Conservation (phyloP, 2,113 vertebrate species). For the Azemiops feae region DNA sequence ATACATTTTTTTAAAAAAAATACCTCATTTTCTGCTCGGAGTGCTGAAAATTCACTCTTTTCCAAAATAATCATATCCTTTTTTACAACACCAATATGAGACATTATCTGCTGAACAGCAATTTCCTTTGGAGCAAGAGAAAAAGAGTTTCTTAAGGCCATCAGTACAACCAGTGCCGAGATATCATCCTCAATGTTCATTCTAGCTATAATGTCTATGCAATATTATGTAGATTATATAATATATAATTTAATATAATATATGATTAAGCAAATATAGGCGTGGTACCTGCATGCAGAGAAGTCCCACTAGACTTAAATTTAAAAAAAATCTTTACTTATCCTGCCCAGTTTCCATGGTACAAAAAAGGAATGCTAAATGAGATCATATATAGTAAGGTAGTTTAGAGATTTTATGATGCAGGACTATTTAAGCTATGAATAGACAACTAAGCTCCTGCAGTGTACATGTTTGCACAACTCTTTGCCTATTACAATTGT, state of each 20-base stretch:
- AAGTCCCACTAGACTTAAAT: not conserved
- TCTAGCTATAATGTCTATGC: not conserved
- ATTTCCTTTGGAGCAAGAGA: slow-evolving; percentile 82
- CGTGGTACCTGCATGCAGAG: not conserved
- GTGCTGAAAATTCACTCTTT: slow-evolving; percentile 93
- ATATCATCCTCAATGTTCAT: not conserved
- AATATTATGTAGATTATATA: not conserved
- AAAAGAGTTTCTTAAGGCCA: slow-evolving; percentile 19
- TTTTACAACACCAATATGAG: slow-evolving; percentile 86
- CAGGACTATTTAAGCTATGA: not conserved
- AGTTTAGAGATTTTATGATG: not conserved
- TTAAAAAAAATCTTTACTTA: too few species aligned
- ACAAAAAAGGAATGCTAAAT: not conserved
- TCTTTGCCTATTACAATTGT: not conserved
- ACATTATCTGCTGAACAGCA: slow-evolving; percentile 92
- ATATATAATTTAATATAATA: too few species aligned
- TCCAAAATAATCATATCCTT: slow-evolving; percentile 99
- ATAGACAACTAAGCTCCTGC: not conserved
- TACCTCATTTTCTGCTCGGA: slow-evolving; percentile 93
- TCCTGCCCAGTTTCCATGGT: not conserved
- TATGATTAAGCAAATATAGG: not conserved
- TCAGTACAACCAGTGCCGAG: not conserved
- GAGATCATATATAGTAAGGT: not conserved
- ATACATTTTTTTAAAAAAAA: slow-evolving; percentile 4
- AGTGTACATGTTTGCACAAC: not conserved